These are phyloP conservation scores for Mycalesis mineus DNA, from an alignment of 2,888 invertebrate genomes.

Conservation along the genomic window DNA sequence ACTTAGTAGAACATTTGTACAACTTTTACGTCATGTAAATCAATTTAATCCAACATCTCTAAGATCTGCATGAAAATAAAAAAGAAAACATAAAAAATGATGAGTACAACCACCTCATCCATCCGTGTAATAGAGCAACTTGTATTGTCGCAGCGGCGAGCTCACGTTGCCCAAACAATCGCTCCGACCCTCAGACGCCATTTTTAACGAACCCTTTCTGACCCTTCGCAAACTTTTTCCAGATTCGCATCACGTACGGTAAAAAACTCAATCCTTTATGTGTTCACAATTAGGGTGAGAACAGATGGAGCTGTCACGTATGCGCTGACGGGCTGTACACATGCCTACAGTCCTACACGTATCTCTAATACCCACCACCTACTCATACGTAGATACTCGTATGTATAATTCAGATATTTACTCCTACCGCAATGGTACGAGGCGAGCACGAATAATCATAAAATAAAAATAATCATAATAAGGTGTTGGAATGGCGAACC, in stretches of 20 bases:
- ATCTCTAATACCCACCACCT: too few relatives aligned
- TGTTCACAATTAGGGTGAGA: constrained; percentile 12
- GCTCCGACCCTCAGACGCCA: constrained; percentile 6
- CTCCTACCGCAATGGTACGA: too few relatives aligned
- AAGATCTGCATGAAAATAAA: background rate
- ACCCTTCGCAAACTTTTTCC: constrained; percentile 22
- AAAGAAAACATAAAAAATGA: background rate
- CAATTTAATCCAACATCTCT: background rate
- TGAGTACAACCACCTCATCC: background rate
- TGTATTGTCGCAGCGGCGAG: background rate
- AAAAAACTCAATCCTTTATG: constrained; percentile 22
- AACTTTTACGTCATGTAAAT: too few relatives aligned
- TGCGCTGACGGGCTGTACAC: background rate
- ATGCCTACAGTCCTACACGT: background rate
- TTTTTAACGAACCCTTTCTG: constrained; percentile 23
- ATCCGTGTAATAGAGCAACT: constrained; percentile 1
- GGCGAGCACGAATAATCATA: too few relatives aligned
- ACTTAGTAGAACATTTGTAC: too few relatives aligned
- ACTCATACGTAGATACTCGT: too few relatives aligned
- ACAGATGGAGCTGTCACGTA: background rate
- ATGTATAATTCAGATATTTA: too few relatives aligned
- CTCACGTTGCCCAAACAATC: constrained; percentile 17
- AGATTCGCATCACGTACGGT: constrained; percentile 21
- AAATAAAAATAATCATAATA: too few relatives aligned
- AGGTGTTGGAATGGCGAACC: too few relatives aligned